A percentile compares a stretch with the other conserved stretches of the same genome.
Conservation (phyloP, 2,888 invertebrate species). For the Limnephilus rhombicus region DNA sequence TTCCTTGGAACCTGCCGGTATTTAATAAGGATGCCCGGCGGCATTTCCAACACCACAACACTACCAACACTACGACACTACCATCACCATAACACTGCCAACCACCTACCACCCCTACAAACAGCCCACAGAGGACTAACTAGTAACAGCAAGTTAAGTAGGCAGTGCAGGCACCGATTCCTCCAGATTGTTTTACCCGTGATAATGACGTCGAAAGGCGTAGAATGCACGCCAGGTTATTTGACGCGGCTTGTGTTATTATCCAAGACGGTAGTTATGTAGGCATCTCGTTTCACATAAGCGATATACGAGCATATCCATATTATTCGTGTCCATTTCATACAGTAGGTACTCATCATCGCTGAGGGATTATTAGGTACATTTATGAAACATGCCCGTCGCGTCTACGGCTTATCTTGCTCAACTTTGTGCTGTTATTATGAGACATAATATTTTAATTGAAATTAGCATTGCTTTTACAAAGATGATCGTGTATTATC, state of each 20-base stretch:
- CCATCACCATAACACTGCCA: constrained; percentile 5
- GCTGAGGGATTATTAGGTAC: background rate
- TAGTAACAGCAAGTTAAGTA: background rate
- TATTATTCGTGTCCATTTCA: background rate
- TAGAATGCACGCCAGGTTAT: constrained; percentile 32
- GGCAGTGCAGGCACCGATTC: background rate
- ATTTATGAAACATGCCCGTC: background rate
- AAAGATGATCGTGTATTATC: background rate
- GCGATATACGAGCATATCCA: background rate
- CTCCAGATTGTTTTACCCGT: background rate
- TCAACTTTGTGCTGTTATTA: background rate
- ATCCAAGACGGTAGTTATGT: constrained; percentile 32
- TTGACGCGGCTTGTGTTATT: constrained; percentile 3
- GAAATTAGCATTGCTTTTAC: background rate
- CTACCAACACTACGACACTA: constrained; percentile 5
- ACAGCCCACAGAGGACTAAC: background rate
- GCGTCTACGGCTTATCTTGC: background rate
- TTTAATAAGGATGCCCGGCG: constrained; percentile 50
- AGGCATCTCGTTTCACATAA: background rate
- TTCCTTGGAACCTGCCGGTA: constrained; percentile 61
- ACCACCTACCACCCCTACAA: background rate
- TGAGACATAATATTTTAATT: background rate
- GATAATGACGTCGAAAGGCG: constrained; percentile 38
- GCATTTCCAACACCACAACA: constrained; percentile 56
- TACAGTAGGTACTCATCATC: background rate